Conservation (phyloP, 2,888 invertebrate species). For the Taenaris catops region DNA sequence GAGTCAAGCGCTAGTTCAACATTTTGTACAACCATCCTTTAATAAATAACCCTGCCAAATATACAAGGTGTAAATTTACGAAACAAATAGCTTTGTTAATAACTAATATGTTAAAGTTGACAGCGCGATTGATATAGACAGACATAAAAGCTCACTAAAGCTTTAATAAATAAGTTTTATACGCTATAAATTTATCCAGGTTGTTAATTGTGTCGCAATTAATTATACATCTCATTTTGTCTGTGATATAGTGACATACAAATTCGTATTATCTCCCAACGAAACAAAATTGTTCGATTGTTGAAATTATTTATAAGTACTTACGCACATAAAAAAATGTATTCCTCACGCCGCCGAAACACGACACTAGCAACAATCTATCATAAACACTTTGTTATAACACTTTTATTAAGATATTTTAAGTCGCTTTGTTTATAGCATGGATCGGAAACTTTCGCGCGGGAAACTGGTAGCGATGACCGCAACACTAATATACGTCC, state of each 20-base stretch:
- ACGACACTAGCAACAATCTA: neutral
- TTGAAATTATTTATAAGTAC: slow-evolving; percentile 4
- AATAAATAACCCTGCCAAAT: too few species aligned
- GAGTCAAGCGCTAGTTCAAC: too few species aligned
- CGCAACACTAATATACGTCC: slow-evolving; percentile 29
- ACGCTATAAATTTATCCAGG: slow-evolving; percentile 12
- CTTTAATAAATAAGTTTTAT: slow-evolving; percentile 16
- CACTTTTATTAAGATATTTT: neutral
- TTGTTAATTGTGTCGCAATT: slow-evolving; percentile 10
- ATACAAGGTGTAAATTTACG: slow-evolving; percentile 5
- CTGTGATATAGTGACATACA: slow-evolving; percentile 5
- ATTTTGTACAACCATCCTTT: too few species aligned
- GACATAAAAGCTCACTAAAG: slow-evolving; percentile 13
- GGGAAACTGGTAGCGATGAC: slow-evolving; percentile 40
- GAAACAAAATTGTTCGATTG: too few species aligned
- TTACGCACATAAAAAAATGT: slow-evolving; percentile 12
- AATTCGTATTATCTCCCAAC: slow-evolving; percentile 1
- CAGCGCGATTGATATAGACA: slow-evolving; percentile 15
- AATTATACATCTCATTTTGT: slow-evolving; percentile 6
- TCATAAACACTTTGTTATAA: neutral
- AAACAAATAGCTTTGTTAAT: slow-evolving; percentile 8
- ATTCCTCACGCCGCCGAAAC: neutral
- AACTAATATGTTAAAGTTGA: slow-evolving; percentile 10
- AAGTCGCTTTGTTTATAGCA: slow-evolving; percentile 1
- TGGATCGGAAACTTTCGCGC: slow-evolving; percentile 43